Percentiles rank a stretch among this genome's conserved stretches.
Evolutionary conservation across 2,113 vertebrate genomes (phyloP).

Genomic region (Dasyprocta punctata): DNA sequence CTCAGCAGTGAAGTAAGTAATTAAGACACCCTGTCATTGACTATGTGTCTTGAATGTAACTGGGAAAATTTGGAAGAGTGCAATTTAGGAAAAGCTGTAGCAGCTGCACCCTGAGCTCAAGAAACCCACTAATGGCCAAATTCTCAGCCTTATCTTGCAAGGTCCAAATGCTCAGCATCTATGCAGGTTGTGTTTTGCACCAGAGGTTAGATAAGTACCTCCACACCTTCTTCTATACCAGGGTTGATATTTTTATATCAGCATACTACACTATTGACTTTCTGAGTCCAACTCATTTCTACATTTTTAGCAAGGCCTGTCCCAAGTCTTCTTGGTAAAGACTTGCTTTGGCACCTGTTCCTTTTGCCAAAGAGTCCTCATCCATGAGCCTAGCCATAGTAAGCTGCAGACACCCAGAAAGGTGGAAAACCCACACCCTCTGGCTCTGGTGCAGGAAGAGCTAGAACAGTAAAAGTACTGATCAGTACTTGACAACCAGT

Average conservation of each 20-base stretch:
- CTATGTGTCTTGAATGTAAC: background rate
- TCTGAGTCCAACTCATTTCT: background rate
- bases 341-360: background rate
- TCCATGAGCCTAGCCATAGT: background rate
- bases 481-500: background rate
- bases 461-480: background rate
- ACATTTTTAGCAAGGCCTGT: background rate
- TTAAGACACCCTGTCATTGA: background rate
- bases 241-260: background rate
- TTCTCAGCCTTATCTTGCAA: background rate
- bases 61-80: background rate
- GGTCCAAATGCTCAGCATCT: fast-evolving
- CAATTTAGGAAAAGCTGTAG: background rate
- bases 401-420: background rate
- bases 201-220: background rate
- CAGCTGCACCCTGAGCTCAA: background rate
- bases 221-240: background rate
- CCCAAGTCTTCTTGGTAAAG: background rate
- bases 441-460: background rate
- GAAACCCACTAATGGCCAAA: background rate
- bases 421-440: background rate
- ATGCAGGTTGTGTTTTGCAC: background rate
- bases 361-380: background rate
- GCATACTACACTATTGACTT: background rate
- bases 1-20: background rate